Percentiles rank a stretch among this genome's conserved stretches.
phyloP scores from a whole-genome alignment of 2,888 invertebrate species.

The Chrysolina americana region DNA sequence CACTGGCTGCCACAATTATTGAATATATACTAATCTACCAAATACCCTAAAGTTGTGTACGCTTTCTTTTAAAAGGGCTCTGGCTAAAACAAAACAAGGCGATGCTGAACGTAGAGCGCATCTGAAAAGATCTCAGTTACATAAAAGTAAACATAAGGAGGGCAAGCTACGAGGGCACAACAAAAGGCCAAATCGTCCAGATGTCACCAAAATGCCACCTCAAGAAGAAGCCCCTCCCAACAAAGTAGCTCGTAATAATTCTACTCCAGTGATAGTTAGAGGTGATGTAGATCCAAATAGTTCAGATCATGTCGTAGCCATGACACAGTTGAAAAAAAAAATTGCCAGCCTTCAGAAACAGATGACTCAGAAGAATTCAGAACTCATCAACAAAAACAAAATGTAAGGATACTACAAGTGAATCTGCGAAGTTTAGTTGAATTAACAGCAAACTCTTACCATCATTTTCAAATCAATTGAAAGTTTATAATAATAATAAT shows the following conservation, averaged over 20 bases:
- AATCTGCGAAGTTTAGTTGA: constrained; percentile 70
- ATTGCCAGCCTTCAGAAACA: constrained; percentile 93
- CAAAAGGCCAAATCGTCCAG: constrained; percentile 80
- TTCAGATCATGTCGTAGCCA: constrained; percentile 93
- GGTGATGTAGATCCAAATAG: constrained; percentile 85
- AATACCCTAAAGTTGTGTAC: too few relatives aligned
- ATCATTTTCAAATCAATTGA: too few relatives aligned
- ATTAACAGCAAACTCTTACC: too few relatives aligned
- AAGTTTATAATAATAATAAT: too few relatives aligned
- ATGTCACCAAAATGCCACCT: constrained; percentile 74
- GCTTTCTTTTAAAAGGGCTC: constrained; percentile 90
- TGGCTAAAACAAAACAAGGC: constrained; percentile 92
- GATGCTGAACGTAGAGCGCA: constrained; percentile 78
- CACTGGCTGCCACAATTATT: too few relatives aligned
- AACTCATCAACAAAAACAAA: constrained; percentile 90
- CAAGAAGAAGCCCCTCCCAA: constrained; percentile 70
- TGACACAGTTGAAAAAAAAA: constrained; percentile 94
- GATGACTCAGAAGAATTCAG: constrained; percentile 86
- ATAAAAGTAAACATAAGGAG: constrained; percentile 71
- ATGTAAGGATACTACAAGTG: too few relatives aligned
- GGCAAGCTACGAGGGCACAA: constrained; percentile 78
- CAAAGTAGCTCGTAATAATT: constrained; percentile 70
- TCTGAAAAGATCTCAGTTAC: constrained; percentile 70
- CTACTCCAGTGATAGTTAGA: constrained; percentile 65
- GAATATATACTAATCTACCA: too few relatives aligned